Evolutionary conservation across 92 coral and sea anemone genomes (phyloP), one percentile per base, ranked within the genome.

Genomic region (Heliopora coerulea): DNA sequence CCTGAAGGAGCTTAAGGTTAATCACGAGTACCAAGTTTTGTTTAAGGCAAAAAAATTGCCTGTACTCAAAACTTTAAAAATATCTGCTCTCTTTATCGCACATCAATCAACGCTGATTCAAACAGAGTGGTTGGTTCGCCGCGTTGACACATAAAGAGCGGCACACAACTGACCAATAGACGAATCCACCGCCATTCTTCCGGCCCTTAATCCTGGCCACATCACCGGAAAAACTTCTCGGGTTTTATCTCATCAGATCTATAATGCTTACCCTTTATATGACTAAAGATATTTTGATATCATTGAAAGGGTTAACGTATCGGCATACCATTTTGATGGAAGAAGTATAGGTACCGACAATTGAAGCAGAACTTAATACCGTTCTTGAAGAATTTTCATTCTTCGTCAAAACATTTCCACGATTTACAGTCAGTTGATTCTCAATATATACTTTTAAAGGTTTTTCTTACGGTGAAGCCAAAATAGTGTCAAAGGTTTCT

Each of bases 141-240:
- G 74, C 48, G 77, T 34, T 70, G 63, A 70, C 62, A 54, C 39
- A 54, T 54, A 20, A 70, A 12, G 42, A 54, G 77, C 77, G 63
- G 77, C 77, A 54, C 58, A 32, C 39, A 24, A 31, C 64, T 33
- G 18, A 48, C 74, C 70, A 70, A 54, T 17, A 17, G 58, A 13
- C 61, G 2, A 17, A 56, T 56, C 12, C 63, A 70, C 77, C 77
- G 77, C 46, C 42, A 25, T 15, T 33, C 41, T 50, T 70, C 77
- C 77, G 77, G 61, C 27, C 28, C 14, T n/a, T 29, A 42, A 65
- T 65, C 54, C 77, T 58, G 77, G 54, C 77, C 49, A 34, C 49
- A 52, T 31, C 64, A 70, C 27, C 18, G 33, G 13, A 11, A 52
- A 33, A 70, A 54, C 58, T 34, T 29, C 49, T 48, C 33, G 30